Evolutionary conservation across 2,113 vertebrate genomes (phyloP), one percentile per base, ranked within the genome.

Genomic region (Pygoscelis adeliae): DNA sequence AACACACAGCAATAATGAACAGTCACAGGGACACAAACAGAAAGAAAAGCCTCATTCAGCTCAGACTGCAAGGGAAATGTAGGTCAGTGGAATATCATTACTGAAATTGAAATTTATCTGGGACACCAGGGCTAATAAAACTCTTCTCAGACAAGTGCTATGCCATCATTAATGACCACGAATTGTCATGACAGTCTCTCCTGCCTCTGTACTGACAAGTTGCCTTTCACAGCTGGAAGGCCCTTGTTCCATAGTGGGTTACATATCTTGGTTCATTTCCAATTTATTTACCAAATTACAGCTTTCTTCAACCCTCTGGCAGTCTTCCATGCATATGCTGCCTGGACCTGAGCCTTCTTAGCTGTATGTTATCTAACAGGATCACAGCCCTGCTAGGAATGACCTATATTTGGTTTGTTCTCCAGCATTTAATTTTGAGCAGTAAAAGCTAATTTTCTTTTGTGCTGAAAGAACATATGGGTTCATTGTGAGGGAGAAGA

Each of bases 401-500:
- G 87, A 91, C 95, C 95, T 93, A 93, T 91, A 95, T 97, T 96
- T 96, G 89, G 81, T 81, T 96, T 80, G 29, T 80, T 96, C 93
- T 62, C 32, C 55, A 77, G 62, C 81, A 83, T 92, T 96, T 97
- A 95, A 96, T 94, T 97, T 94, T 80, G 53, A 95, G 81, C 89
- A 87, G 87, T 80, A 93, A 93, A 94, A 97, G 78, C 62, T 96
- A 94, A 96, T 96, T 96, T 97, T 96, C 93, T 93, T 95, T 95
- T 95, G 78, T 95, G 81, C 66, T 94, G 74, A 84, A 90, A 80
- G 95, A 97, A 95, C 87, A 91, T 66, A 89, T 77, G 87, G 83
- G 81, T 70, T 96, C 96, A 89, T 96, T 96, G 93, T 96, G 82
- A 97, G 38, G 42, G 49, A 96, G 29, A 95, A 91, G 88, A 95